Percentiles rank a stretch among this genome's conserved stretches.
phyloP scores from a whole-genome alignment of 2,888 invertebrate species.

The Acrobasis consociella region DNA sequence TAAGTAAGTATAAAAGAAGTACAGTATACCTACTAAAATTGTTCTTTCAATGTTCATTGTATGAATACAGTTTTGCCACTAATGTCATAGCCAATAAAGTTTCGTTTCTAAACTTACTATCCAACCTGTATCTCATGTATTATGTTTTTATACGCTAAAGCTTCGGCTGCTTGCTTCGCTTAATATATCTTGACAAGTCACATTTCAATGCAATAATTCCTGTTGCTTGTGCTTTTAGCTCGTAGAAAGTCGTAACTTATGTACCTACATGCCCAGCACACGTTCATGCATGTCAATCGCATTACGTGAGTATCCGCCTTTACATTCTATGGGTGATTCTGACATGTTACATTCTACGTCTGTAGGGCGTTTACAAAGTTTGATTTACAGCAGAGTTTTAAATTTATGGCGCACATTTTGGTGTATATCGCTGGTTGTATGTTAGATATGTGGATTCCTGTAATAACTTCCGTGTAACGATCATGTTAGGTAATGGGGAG shows the following conservation, averaged over 20 bases:
- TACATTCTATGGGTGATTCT: constrained; percentile 19
- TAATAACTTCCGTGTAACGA: constrained; percentile 15
- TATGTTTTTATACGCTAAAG: background rate
- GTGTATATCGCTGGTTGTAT: constrained; percentile 24
- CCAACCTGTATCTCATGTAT: background rate
- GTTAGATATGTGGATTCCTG: constrained; percentile 16
- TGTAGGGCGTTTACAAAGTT: constrained; percentile 39
- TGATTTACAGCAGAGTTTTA: constrained; percentile 45
- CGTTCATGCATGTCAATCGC: constrained; percentile 17
- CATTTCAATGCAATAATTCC: constrained; percentile 19
- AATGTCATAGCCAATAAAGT: too few relatives aligned
- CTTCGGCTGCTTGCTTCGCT: background rate
- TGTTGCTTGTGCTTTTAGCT: constrained; percentile 9
- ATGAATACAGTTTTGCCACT: too few relatives aligned
- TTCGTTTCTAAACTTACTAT: too few relatives aligned
- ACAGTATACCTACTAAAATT: too few relatives aligned
- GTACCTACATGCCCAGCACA: constrained; percentile 4
- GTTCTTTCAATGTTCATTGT: too few relatives aligned
- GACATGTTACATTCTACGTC: constrained; percentile 18
- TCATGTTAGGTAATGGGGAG: constrained; percentile 8
- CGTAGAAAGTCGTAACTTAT: constrained; percentile 11
- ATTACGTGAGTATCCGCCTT: constrained; percentile 20
- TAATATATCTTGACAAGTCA: constrained; percentile 3
- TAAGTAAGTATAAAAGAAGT: too few relatives aligned
- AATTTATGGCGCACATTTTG: constrained; percentile 31